Evolutionary conservation across 1,140 invertebrate species (phyloP).

Genomic region (Atta colombica): DNA sequence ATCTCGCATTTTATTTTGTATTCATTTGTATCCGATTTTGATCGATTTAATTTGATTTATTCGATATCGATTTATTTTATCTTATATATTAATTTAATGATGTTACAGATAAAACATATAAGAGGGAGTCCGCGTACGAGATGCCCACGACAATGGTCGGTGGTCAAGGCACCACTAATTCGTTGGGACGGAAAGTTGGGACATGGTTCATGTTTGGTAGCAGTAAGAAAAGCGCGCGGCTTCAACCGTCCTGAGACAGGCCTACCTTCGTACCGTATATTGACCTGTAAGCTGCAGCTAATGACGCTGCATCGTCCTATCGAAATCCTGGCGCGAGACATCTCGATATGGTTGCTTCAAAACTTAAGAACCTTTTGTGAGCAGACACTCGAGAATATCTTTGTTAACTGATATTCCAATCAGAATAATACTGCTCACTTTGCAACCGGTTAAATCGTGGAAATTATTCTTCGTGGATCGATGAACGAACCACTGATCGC

Average conservation of each 20-base stretch:
- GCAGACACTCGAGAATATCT: background rate
- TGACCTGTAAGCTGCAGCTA: conserved; percentile 75
- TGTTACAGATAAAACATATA: conserved; percentile 86
- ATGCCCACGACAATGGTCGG: conserved; percentile 82
- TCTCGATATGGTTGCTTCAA: background rate
- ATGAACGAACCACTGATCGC: conserved; percentile 4
- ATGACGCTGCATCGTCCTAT: conserved; percentile 60
- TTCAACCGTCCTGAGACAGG: conserved; percentile 87
- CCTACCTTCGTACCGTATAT: conserved; percentile 86
- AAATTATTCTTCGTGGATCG: conserved; percentile 18
- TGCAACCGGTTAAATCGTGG: background rate
- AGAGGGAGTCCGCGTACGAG: conserved; percentile 85
- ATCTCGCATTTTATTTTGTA: background rate
- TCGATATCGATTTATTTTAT: background rate
- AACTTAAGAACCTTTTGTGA: background rate
- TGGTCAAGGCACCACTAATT: conserved; percentile 84
- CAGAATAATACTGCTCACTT: background rate
- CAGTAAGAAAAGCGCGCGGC: conserved; percentile 87
- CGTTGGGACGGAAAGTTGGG: conserved; percentile 88
- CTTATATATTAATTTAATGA: conserved; percentile 13
- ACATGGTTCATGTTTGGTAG: conserved; percentile 89
- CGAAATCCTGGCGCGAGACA: conserved; percentile 18
- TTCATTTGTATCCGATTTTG: background rate
- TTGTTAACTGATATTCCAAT: conserved; percentile 14
- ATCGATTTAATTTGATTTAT: background rate